phyloP scores from a whole-genome alignment of 2,888 invertebrate genomes.

The Eupeodes luniger region DNA sequence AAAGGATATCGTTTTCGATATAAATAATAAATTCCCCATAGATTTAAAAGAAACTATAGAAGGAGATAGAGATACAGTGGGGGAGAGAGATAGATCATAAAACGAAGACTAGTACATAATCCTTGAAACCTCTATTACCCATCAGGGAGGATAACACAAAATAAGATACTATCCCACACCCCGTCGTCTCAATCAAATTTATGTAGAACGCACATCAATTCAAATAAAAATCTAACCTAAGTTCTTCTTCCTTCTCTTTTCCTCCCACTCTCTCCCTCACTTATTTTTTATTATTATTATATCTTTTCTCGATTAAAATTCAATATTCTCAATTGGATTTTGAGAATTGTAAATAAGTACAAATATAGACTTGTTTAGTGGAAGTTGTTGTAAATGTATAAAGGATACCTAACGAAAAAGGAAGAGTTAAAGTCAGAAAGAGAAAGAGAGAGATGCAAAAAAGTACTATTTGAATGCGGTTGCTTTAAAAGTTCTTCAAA shows the following conservation, averaged over 20 bases:
- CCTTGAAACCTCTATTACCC: slow-evolving; percentile 31
- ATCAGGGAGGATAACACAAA: slow-evolving; percentile 10
- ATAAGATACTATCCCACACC: slow-evolving; percentile 1
- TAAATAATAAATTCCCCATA: slow-evolving; percentile 63
- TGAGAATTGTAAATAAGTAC: slow-evolving; percentile 35
- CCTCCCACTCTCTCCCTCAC: background rate
- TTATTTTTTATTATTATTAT: slow-evolving; percentile 27
- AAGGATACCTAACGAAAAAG: background rate
- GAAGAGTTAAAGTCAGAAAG: background rate
- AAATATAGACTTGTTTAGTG: background rate
- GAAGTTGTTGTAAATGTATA: background rate
- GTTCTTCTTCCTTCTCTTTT: background rate
- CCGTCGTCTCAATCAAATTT: background rate
- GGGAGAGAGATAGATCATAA: background rate
- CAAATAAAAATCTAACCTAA: slow-evolving; percentile 50
- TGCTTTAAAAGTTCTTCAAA: slow-evolving; percentile 16
- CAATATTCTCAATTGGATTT: slow-evolving; percentile 75
- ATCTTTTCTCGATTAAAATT: slow-evolving; percentile 67
- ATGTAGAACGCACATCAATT: slow-evolving; percentile 49
- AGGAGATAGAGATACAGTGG: background rate
- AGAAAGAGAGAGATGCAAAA: background rate
- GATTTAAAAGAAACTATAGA: background rate
- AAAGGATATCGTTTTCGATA: slow-evolving; percentile 25
- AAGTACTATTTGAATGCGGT: background rate
- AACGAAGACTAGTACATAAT: background rate